These are phyloP conservation scores for Calephelis virginiensis DNA, from an alignment of 1,140 invertebrate genomes.

Conservation along the genomic window DNA sequence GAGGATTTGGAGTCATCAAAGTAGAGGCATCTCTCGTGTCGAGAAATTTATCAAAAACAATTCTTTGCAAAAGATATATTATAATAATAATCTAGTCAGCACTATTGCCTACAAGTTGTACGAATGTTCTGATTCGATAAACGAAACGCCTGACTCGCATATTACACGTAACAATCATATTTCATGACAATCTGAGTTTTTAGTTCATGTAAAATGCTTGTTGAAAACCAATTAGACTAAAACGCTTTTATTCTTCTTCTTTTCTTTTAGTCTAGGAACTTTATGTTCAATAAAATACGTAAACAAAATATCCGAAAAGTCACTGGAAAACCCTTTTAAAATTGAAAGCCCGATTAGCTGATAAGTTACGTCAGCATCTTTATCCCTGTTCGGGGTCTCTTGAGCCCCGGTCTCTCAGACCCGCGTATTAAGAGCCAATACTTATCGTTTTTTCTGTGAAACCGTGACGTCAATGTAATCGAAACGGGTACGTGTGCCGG, in stretches of 20 bases:
- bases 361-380: constrained; percentile 48
- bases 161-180: too few species aligned
- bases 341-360: constrained; percentile 37
- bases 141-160: too few species aligned
- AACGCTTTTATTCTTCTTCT: not conserved
- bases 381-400: constrained; percentile 39
- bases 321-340: constrained; percentile 35
- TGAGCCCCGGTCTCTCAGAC: constrained; percentile 38
- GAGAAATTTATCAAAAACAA: too few species aligned
- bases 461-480: constrained; percentile 55
- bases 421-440: constrained; percentile 50
- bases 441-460: constrained; percentile 56
- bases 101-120: too few species aligned
- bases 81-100: too few species aligned
- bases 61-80: too few species aligned
- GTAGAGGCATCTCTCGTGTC: too few species aligned
- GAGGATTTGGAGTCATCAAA: too few species aligned
- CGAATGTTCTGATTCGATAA: too few species aligned
- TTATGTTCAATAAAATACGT: constrained; percentile 25
- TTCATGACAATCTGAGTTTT: too few species aligned
- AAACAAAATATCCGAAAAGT: constrained; percentile 31
- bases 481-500: constrained; percentile 44
- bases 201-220: not conserved
- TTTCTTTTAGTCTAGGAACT: not conserved
- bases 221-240: not conserved